Percentiles rank a stretch among this genome's conserved stretches.
Conservation (phyloP, 2,797 vertebrate species). For the Sciaenops ocellatus region DNA sequence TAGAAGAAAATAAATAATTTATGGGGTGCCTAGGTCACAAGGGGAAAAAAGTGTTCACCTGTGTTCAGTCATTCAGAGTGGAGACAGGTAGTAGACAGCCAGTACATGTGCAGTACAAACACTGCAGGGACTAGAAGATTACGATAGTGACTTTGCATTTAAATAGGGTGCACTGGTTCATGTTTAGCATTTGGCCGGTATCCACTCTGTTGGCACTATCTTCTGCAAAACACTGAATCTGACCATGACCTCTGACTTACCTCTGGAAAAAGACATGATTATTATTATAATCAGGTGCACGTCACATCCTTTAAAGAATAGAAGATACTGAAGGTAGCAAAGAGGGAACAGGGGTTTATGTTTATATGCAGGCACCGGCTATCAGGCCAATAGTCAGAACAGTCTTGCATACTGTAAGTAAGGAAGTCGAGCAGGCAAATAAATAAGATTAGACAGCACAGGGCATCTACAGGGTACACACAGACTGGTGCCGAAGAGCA, state of each 20-base stretch:
- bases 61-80: neutral
- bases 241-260: constrained; percentile 2
- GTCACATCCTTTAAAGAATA: constrained; percentile 28
- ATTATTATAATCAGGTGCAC: constrained; percentile 7
- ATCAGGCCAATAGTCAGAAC: constrained; percentile 54
- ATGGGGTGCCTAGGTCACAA: neutral
- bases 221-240: neutral
- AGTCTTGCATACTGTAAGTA: constrained; percentile 69
- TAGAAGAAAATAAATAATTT: neutral
- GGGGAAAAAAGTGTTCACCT: neutral
- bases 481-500: constrained; percentile 64
- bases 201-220: neutral
- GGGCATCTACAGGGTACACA: constrained; percentile 74
- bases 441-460: constrained; percentile 77
- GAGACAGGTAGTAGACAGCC: neutral
- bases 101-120: neutral
- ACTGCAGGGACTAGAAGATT: neutral
- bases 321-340: constrained; percentile 4
- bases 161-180: neutral
- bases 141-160: neutral
- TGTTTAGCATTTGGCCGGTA: neutral
- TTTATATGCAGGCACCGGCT: constrained; percentile 27
- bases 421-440: constrained; percentile 64
- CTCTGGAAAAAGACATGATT: constrained; percentile 9
- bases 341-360: constrained; percentile 17